A percentile compares a stretch with the other conserved stretches of the same genome.
phyloP scores from a whole-genome alignment of 2,113 vertebrate genomes.

The Colistium nudipinnis region DNA sequence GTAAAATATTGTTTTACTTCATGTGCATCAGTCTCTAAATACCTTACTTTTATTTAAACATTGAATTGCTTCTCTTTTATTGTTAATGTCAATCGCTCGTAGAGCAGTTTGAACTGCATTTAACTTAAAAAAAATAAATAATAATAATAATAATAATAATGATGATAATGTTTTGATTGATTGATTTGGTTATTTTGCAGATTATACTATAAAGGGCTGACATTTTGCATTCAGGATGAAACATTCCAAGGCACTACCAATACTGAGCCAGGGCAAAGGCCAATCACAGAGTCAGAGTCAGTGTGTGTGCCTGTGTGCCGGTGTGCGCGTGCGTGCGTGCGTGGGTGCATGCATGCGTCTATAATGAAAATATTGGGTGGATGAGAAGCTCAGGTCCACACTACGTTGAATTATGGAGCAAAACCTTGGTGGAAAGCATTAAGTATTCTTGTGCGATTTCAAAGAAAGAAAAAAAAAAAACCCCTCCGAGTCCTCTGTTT shows the following conservation, averaged over 20 bases:
- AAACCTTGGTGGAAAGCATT: slow-evolving; percentile 39
- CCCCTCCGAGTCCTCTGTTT: slow-evolving; percentile 35
- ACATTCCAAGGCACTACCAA: slow-evolving; percentile 41
- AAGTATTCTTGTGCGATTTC: slow-evolving; percentile 37
- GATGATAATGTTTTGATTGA: too few species aligned
- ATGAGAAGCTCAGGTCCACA: slow-evolving; percentile 40
- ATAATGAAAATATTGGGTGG: slow-evolving; percentile 20
- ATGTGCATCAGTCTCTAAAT: too few species aligned
- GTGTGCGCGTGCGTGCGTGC: slow-evolving; percentile 9
- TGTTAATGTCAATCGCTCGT: too few species aligned
- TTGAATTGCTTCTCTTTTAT: too few species aligned
- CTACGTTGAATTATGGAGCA: slow-evolving; percentile 69
- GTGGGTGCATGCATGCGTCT: slow-evolving; percentile 9
- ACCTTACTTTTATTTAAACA: too few species aligned
- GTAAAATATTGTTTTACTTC: too few species aligned
- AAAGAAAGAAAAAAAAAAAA: slow-evolving; percentile 10
- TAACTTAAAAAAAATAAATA: too few species aligned
- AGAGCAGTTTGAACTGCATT: too few species aligned
- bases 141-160: too few species aligned
- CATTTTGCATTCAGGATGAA: slow-evolving; percentile 59
- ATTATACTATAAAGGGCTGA: slow-evolving; percentile 23
- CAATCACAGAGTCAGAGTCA: slow-evolving; percentile 18
- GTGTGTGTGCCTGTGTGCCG: slow-evolving; percentile 7
- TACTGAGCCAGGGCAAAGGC: slow-evolving; percentile 55
- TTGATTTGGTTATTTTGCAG: too few species aligned